Evolutionary conservation across 2,113 vertebrate genomes (phyloP).

Genomic region (Microcebus griseorufus): DNA sequence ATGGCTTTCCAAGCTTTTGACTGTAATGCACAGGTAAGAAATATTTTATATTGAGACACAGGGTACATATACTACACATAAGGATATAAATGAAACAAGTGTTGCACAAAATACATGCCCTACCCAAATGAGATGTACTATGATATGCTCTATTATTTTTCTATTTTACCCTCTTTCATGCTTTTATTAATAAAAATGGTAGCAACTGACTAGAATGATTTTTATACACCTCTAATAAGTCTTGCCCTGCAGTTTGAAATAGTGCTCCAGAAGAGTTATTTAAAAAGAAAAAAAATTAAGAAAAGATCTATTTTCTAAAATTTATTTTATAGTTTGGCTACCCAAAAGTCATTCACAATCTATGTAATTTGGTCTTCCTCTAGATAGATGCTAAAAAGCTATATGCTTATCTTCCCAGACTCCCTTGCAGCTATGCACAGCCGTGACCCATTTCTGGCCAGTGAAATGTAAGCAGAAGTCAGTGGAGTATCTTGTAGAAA

Average conservation of each 20-base stretch:
- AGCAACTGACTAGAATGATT: neutral
- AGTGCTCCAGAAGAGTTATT: constrained; percentile 7
- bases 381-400: neutral
- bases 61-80: neutral
- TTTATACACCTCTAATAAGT: neutral
- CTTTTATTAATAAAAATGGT: neutral
- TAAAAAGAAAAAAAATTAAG: neutral
- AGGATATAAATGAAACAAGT: neutral
- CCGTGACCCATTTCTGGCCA: neutral
- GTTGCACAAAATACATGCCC: neutral
- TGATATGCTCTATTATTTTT: neutral
- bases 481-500: neutral
- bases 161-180: constrained; percentile 1
- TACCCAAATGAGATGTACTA: neutral
- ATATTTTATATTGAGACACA: neutral
- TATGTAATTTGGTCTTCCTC: neutral
- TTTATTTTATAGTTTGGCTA: neutral
- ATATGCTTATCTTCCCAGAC: neutral
- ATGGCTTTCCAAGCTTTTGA: neutral
- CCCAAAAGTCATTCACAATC: neutral
- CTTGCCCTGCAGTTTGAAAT: neutral
- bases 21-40: neutral
- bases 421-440: neutral
- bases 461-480: neutral
- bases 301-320: neutral